A percentile compares a stretch with the other conserved stretches of the same genome.
phyloP scores from a whole-genome alignment of 2,888 invertebrate species.

The Dryocosmus kuriphilus region DNA sequence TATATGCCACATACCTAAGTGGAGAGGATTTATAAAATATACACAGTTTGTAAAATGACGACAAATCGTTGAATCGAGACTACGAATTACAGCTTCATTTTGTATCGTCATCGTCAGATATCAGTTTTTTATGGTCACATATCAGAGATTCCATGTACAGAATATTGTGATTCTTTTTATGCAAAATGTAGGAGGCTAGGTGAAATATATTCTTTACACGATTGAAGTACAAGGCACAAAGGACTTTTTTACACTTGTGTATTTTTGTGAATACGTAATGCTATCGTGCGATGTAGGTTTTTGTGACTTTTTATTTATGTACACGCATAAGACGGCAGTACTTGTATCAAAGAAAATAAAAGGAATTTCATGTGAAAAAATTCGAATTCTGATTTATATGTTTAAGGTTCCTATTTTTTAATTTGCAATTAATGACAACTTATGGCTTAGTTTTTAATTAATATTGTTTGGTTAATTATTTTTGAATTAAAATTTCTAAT shows the following conservation, averaged over 20 bases:
- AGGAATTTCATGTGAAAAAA: slow-evolving; percentile 19
- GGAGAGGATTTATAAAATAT: slow-evolving; percentile 45
- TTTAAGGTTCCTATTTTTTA: not conserved
- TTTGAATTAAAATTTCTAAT: not conserved
- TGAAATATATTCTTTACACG: not conserved
- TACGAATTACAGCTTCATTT: slow-evolving; percentile 20
- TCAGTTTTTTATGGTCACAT: slow-evolving; percentile 56
- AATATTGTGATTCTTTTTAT: slow-evolving; percentile 37
- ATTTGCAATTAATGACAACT: not conserved
- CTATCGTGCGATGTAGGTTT: slow-evolving; percentile 33
- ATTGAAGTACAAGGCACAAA: slow-evolving; percentile 16
- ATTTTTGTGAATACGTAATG: slow-evolving; percentile 27
- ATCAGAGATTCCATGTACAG: slow-evolving; percentile 43
- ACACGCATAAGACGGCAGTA: slow-evolving; percentile 24
- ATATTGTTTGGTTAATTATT: not conserved
- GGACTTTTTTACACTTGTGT: slow-evolving; percentile 9
- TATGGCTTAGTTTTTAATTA: not conserved
- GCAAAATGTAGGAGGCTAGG: slow-evolving; percentile 29
- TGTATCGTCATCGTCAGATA: slow-evolving; percentile 41
- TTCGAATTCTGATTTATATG: not conserved
- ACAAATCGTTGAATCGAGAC: not conserved
- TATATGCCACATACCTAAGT: slow-evolving; percentile 45
- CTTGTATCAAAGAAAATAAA: slow-evolving; percentile 20
- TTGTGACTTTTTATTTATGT: slow-evolving; percentile 39
- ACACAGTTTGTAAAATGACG: not conserved